Evolutionary conservation across 2,113 vertebrate genomes (phyloP), one percentile per base, ranked within the genome.

Genomic region (Gopherus flavomarginatus): DNA sequence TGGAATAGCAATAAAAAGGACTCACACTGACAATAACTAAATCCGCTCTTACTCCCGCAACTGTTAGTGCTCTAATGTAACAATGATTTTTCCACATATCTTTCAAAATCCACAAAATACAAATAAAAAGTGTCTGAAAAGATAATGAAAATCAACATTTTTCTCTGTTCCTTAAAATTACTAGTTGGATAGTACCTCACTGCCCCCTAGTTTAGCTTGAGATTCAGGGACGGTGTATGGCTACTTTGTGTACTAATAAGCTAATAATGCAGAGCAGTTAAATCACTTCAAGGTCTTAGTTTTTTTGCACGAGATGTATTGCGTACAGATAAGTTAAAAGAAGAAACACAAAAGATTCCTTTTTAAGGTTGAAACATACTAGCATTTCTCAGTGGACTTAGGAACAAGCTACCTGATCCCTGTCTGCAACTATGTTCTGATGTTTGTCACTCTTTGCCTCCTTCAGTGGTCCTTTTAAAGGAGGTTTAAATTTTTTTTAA

Each of bases 71-170:
- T 47, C 27, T 21, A 69, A 77, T 77, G 53, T 27, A 56, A 53
- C 22, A 38, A 24, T 26, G 87, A 91, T 93, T 95, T 93, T 87
- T 49, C 77, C 38, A 2, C 3, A 14, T 44, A 26, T 47, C n/a
- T 47, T 95, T 89, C 77, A 88, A 95, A 95, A 93, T 91, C 89
- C 89, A 93, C 75, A 88, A 84, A 0, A 50, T 42, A 27, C 27
- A 29, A 75, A 27, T 22, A 53, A 75, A 42, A 75, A 62, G 79
- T 50, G 86, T 95, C 96, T 95, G 94, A 91, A 94, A 92, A 49
- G 83, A 83, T 92, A 91, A 57, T 47, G 75, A 78, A 27, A 47
- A 78, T 0, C 52, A 84, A 86, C 91, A 78, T 93, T 94, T 93
- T 75, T 69, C 93, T 94, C 92, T 72, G 47, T 35, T 88, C 91